phyloP scores from a whole-genome alignment of 2,888 invertebrate species.

The Andrena bicolor region DNA sequence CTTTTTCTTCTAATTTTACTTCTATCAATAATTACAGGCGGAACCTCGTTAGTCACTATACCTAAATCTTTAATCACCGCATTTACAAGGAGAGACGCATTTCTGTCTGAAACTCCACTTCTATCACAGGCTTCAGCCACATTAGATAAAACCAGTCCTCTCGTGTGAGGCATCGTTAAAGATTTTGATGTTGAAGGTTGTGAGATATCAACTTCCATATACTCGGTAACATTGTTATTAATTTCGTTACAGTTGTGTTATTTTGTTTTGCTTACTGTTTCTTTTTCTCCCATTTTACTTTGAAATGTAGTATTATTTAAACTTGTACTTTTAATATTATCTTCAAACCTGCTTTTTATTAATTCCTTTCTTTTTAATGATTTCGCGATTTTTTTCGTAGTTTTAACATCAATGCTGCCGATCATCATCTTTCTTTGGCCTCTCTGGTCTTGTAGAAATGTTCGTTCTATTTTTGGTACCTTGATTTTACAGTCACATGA shows the following conservation, averaged over 20 bases:
- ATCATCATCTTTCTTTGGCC: background rate
- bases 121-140: background rate
- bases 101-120: background rate
- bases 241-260: no score
- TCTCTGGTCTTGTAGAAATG: background rate
- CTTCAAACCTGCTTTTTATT: background rate
- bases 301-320: background rate
- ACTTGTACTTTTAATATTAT: background rate
- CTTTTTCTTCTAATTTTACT: background rate
- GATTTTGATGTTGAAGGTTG: background rate
- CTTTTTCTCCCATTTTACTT: background rate
- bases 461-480: background rate
- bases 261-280: no score
- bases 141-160: background rate
- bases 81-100: background rate
- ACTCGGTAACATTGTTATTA: no score
- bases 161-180: background rate
- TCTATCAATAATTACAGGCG: background rate
- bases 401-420: background rate
- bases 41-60: background rate
- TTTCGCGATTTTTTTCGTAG: background rate
- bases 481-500: no score
- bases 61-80: background rate
- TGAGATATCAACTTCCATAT: no score
- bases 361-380: background rate